phyloP scores from a whole-genome alignment of 30 jellyfish, hydroid and myxozoan species.

The Turritopsis dohrnii region DNA sequence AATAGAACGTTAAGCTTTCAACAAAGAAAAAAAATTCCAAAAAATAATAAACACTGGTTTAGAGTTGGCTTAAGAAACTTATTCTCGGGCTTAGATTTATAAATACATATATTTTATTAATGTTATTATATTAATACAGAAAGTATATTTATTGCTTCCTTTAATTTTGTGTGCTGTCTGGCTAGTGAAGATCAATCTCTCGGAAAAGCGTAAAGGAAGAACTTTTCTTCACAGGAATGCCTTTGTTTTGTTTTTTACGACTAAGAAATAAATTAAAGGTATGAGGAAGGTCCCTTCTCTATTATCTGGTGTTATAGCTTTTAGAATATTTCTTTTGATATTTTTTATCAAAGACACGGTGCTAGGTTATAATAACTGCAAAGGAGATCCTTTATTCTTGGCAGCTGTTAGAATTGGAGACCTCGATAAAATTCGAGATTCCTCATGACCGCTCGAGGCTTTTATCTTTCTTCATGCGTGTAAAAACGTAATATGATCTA shows the following conservation, averaged over 20 bases:
- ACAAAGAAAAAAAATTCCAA: too few relatives aligned
- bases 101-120: conserved; percentile 6
- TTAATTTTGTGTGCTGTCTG: neutral
- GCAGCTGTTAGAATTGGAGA: too few relatives aligned
- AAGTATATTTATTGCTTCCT: conserved; percentile 1
- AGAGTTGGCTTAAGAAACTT: neutral
- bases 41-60: neutral
- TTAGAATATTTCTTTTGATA: neutral
- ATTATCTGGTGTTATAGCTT: neutral
- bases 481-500: too few relatives aligned
- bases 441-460: too few relatives aligned
- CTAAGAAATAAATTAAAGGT: too few relatives aligned
- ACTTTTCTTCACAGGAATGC: too few relatives aligned
- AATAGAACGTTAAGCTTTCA: neutral
- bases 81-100: neutral
- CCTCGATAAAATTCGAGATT: too few relatives aligned
- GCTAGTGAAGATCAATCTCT: too few relatives aligned
- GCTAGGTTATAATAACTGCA: neutral
- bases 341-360: neutral
- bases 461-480: too few relatives aligned
- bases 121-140: conserved; percentile 6
- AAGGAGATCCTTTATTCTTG: neutral
- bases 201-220: too few relatives aligned
- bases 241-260: too few relatives aligned
- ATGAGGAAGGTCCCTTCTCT: too few relatives aligned